Base-by-base conservation (phyloP, 2,113 vertebrate species). In the Porphyrio hochstetteri region DNA sequence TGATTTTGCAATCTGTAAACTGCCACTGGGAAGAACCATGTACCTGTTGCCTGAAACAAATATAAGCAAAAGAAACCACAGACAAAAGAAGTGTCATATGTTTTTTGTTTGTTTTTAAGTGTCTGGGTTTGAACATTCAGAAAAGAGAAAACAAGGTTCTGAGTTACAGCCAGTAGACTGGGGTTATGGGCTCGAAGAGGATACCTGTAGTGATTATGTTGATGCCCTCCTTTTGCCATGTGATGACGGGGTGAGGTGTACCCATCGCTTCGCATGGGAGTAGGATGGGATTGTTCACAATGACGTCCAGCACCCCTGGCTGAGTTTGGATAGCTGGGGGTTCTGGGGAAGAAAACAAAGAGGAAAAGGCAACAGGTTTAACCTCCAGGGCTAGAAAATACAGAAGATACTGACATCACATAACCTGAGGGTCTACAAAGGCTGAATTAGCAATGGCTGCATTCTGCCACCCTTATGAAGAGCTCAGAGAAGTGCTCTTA, bases 161-260 rank as follows among this genome's bases (percentile, higher is more conserved):
- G 33, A 86, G 56, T 35, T 44, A 59, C 2, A 4, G 28, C 27
- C 69, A 46, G 35, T 15, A 29, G 64, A 77, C 8, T 3, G 50
- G 29, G 63, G 79, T 16, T 20, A 25, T 12, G 52, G 52, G 74
- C n/a, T 57, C 50, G 63, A 78, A 23, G 46, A 72, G 12, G 17
- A 50, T 98, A 99, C 99, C 99, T 98, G 98, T 96, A 31, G 98
- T 98, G 79, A 97, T 89, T 83, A 99, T 95, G 88, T 96, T 99
- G 96, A 99, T 98, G 95, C 99, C 99, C 97, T 99, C 99, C 93
- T 99, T 99, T 95, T 99, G 99, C 99, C 99, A 99, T 2, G 97
- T 98, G 86, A 99, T 98, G 59, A 99, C 93, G 1, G 99, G 99
- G 31, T 50, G 98, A 61, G 99, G 99, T 7, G 98, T 98, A n/a